Base-by-base conservation (phyloP, 2,888 invertebrate genomes). In the Isoperla grammatica region DNA sequence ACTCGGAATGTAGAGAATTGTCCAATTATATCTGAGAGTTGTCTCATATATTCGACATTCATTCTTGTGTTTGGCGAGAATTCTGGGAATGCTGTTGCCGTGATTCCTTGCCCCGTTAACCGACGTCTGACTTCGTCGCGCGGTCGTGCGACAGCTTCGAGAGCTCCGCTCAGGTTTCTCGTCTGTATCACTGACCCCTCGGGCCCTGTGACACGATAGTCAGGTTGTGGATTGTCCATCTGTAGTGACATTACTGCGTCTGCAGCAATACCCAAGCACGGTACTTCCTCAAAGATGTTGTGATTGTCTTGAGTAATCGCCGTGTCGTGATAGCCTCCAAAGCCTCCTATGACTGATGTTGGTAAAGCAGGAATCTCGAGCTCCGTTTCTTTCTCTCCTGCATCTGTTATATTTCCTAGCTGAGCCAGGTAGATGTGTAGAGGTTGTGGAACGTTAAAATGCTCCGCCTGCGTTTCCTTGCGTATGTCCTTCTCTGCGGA, bases 361-460 rank as follows among this genome's bases (percentile, higher is more conserved):
- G 59, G 59, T 19, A 59, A 17, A 8, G 40, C 3, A 11, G 59
- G 59, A 13, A 54, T 11, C 2, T 59, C 53, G 2, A 59, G 45
- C 12, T 59, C 54, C 0, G 59, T 59, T 2, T 8, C 19, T 43
- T 59, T 59, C 1, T 43, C 53, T 23, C 43, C 54, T 15, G 48
- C 23, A 20, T 53, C 53, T 20, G 39, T 54, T 5, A 59, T 35
- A 2, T 43, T n/a, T 1, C 45, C 59, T 8, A 59, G 23, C 29
- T 54, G 54, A 2, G 40, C 35, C 1, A 59, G 29, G 17, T 54
- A 54, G 5, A 53, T 43, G 13, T 42, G 43, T 3, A 54, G n/a
- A 2, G 59, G 59, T 43, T 59, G 59, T 2, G 54, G 59, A 4
- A 59, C 54, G 9, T 59, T 59, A 11, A 20, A 59, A 11, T 53